Conservation (phyloP, 2,888 invertebrate genomes). For the Junonia oenone region DNA sequence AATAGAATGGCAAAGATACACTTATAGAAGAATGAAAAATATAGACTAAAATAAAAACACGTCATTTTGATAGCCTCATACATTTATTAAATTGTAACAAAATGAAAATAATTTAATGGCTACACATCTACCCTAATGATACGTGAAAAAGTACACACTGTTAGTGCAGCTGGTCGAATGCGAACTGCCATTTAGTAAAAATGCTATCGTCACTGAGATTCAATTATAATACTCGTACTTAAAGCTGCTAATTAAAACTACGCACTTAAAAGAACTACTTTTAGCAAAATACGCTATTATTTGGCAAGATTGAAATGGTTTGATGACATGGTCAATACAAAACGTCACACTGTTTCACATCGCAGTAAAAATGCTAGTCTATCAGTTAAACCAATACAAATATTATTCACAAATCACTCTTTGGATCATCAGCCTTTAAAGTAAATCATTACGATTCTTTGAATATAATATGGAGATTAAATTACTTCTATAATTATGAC, state of each 20-base stretch:
- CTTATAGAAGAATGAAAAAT: too few relatives aligned
- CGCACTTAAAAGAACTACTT: neutral
- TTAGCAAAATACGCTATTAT: conserved; percentile 16
- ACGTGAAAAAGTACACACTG: conserved; percentile 16
- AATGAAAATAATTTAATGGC: conserved; percentile 41
- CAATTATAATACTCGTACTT: conserved; percentile 9
- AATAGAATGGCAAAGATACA: too few relatives aligned
- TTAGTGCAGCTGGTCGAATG: conserved; percentile 11
- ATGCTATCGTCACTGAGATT: neutral
- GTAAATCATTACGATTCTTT: conserved; percentile 40
- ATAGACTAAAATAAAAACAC: conserved; percentile 13
- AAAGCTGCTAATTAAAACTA: conserved; percentile 8
- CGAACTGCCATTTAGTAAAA: conserved; percentile 1
- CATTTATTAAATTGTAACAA: conserved; percentile 61
- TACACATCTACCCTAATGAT: conserved; percentile 21
- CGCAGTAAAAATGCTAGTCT: conserved; percentile 26
- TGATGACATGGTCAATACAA: conserved; percentile 1
- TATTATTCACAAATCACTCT: conserved; percentile 40
- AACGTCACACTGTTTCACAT: conserved; percentile 25
- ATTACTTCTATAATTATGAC: conserved; percentile 19
- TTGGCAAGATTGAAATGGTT: conserved; percentile 16
- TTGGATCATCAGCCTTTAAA: conserved; percentile 58
- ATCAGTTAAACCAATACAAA: conserved; percentile 25
- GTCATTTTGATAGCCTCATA: conserved; percentile 40
- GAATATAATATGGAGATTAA: conserved; percentile 33